Percentiles rank a stretch among this genome's conserved stretches.
phyloP scores from a whole-genome alignment of 37 sponge, comb jelly and placozoan species.

The Chondrosia reniformis region DNA sequence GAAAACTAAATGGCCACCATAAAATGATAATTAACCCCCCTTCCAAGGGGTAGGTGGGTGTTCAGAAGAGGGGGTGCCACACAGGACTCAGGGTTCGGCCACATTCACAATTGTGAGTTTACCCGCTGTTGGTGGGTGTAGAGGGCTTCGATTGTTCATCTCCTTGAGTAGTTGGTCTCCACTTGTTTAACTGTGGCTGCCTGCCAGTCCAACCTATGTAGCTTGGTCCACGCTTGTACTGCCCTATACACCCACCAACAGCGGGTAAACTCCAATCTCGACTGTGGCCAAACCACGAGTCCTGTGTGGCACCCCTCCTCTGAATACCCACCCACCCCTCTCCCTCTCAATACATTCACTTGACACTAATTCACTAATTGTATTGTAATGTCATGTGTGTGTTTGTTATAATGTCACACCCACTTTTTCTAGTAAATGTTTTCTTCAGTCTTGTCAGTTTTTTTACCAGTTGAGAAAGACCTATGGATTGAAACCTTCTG shows the following conservation, averaged over 20 bases:
- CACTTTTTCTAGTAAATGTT: too few species aligned
- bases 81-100: slow-evolving; percentile 9
- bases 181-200: slow-evolving; percentile 3
- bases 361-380: too few species aligned
- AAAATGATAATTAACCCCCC: too few species aligned
- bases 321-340: too few species aligned
- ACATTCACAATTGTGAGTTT: slow-evolving; percentile 7
- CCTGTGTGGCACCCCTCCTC: slow-evolving; percentile 20
- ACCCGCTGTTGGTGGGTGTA: slow-evolving; percentile 4
- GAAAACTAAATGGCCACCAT: too few species aligned
- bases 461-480: too few species aligned
- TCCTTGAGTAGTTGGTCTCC: slow-evolving; percentile 11
- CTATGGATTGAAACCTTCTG: too few species aligned
- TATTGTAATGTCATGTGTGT: too few species aligned
- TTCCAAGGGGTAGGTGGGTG: too few species aligned
- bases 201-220: slow-evolving; percentile 6
- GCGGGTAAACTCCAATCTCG: slow-evolving; percentile 1
- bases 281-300: slow-evolving; percentile 3
- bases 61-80: slow-evolving; percentile 20
- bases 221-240: slow-evolving; percentile 7
- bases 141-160: slow-evolving; percentile 10
- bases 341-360: too few species aligned
- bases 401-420: too few species aligned
- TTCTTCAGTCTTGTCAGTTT: too few species aligned
- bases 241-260: slow-evolving; percentile 9